These are phyloP conservation scores for Galleria mellonella DNA, from an alignment of 1,140 invertebrate genomes.

Conservation along the genomic window DNA sequence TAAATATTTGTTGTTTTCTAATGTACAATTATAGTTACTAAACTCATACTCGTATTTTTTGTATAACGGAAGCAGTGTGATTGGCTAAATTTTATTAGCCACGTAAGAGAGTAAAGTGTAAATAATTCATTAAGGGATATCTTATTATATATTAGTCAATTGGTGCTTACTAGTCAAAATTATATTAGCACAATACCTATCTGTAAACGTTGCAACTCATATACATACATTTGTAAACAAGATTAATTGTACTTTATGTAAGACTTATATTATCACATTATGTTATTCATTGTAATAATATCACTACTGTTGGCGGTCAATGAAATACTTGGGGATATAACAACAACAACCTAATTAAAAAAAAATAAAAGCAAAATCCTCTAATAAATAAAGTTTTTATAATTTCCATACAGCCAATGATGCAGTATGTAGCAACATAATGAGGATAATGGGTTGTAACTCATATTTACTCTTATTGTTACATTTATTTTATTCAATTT, in stretches of 20 bases:
- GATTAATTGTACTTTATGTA: constrained; percentile 5
- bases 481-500: too few relatives aligned
- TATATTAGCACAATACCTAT: constrained; percentile 55
- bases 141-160: constrained; percentile 55
- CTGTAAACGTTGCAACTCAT: constrained; percentile 11
- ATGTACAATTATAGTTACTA: constrained; percentile 6
- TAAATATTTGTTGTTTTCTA: constrained; percentile 27
- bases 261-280: too few relatives aligned
- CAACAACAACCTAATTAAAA: too few relatives aligned
- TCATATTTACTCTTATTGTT: too few relatives aligned
- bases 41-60: constrained; percentile 18
- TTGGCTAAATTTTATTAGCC: constrained; percentile 68
- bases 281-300: too few relatives aligned
- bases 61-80: constrained; percentile 31
- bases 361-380: too few relatives aligned
- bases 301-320: too few relatives aligned
- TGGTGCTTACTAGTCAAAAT: constrained; percentile 75
- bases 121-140: constrained; percentile 45
- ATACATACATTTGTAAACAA: constrained; percentile 6
- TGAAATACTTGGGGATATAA: too few relatives aligned
- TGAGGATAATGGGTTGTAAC: too few relatives aligned
- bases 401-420: too few relatives aligned
- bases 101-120: constrained; percentile 36
- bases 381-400: too few relatives aligned
- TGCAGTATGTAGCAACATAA: too few relatives aligned